phyloP scores from a whole-genome alignment of 2,113 vertebrate genomes.

The Ciconia boyciana region DNA sequence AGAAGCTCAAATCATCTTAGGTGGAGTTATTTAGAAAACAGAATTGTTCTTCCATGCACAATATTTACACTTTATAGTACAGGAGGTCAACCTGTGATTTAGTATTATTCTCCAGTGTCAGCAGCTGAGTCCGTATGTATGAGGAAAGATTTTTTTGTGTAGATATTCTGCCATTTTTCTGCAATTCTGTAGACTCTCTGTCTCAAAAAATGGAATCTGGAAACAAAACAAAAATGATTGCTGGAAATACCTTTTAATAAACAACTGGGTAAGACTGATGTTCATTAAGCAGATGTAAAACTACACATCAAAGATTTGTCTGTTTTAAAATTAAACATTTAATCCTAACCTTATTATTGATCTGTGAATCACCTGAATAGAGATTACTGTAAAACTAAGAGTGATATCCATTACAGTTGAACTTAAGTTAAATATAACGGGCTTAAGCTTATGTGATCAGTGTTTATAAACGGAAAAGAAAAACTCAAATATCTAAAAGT shows the following conservation, averaged over 20 bases:
- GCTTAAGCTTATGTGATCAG: not conserved
- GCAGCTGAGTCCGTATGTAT: constrained; percentile 69
- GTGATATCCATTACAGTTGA: not conserved
- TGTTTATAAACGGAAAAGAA: not conserved
- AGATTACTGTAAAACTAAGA: not conserved
- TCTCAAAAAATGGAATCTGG: constrained; percentile 88
- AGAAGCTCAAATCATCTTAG: not conserved
- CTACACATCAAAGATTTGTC: not conserved
- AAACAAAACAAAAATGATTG: not conserved
- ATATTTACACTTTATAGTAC: not conserved
- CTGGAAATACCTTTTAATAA: not conserved
- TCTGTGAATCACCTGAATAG: not conserved
- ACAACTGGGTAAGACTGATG: not conserved
- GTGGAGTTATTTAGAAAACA: not conserved
- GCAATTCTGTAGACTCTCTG: constrained; percentile 70
- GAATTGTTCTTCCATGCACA: not conserved
- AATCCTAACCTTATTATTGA: not conserved
- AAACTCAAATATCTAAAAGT: not conserved
- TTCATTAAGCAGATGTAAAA: not conserved
- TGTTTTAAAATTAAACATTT: not conserved
- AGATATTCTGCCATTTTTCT: constrained; percentile 81
- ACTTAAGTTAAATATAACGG: not conserved
- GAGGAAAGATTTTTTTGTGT: constrained; percentile 87
- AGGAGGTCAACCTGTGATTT: not conserved
- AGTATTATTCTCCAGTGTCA: constrained; percentile 45